phyloP scores from a whole-genome alignment of 2,888 invertebrate species.

The Heliconius hortense region DNA sequence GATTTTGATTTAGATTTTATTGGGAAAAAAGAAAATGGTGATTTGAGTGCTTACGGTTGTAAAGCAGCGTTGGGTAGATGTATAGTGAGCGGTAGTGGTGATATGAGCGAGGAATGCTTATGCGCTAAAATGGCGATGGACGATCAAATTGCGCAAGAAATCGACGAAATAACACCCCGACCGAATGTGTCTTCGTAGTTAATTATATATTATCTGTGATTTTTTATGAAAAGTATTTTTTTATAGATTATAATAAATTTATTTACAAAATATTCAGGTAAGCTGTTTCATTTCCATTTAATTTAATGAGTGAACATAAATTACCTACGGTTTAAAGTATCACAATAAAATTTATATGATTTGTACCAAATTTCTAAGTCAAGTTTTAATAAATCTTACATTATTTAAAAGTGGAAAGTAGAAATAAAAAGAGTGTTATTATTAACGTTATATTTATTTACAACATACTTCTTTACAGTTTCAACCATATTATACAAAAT shows the following conservation, averaged over 20 bases:
- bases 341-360: too few relatives aligned
- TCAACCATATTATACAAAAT: constrained; percentile 81
- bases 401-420: background rate
- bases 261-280: background rate
- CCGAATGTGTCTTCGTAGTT: constrained; percentile 47
- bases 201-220: constrained; percentile 30
- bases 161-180: constrained; percentile 70
- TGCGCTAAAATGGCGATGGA: constrained; percentile 71
- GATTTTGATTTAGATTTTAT: constrained; percentile 53
- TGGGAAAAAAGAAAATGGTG: constrained; percentile 2
- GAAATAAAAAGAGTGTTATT: constrained; percentile 44
- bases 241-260: constrained; percentile 7
- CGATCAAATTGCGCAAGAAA: constrained; percentile 66
- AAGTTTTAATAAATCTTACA: background rate
- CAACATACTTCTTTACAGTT: constrained; percentile 80
- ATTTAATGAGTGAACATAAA: background rate
- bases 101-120: constrained; percentile 66
- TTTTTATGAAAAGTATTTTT: constrained; percentile 13
- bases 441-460: constrained; percentile 80
- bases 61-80: constrained; percentile 71
- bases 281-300: background rate
- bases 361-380: too few relatives aligned
- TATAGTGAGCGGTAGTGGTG: constrained; percentile 67
- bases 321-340: background rate
- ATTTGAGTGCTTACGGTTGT: constrained; percentile 57